phyloP scores from a whole-genome alignment of 2,113 vertebrate species.

The Coregonus clupeaformis region DNA sequence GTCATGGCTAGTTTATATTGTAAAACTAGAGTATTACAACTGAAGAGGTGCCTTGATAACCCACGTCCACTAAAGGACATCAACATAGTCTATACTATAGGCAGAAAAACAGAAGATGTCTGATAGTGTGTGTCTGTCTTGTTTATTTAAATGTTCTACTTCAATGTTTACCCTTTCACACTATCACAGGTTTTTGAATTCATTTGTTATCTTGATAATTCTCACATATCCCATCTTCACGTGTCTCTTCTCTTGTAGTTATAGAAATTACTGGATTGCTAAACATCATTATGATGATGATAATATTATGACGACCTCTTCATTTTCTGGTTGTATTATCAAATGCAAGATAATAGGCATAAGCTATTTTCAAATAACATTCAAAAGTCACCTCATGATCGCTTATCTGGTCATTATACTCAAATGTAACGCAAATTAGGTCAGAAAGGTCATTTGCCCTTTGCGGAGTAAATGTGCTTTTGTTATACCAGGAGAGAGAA shows the following conservation, averaged over 20 bases:
- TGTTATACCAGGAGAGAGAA: conserved; percentile 38
- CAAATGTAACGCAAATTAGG: conserved; percentile 48
- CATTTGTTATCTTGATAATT: conserved; percentile 27
- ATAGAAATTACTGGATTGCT: conserved; percentile 36
- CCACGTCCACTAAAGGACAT: conserved; percentile 52
- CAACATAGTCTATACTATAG: conserved; percentile 34
- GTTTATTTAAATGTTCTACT: conserved; percentile 26
- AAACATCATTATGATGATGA: conserved; percentile 35
- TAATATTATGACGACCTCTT: conserved; percentile 19
- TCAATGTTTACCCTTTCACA: conserved; percentile 50
- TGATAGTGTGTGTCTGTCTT: neutral
- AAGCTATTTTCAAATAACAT: conserved; percentile 52
- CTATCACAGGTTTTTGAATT: conserved; percentile 25
- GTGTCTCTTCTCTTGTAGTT: conserved; percentile 9
- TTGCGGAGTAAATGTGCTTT: conserved; percentile 42
- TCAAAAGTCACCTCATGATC: conserved; percentile 50
- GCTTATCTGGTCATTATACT: conserved; percentile 45
- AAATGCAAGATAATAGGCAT: conserved; percentile 46
- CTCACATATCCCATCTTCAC: neutral
- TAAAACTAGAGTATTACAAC: conserved; percentile 45
- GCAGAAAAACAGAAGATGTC: conserved; percentile 41
- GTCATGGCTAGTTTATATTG: conserved; percentile 45
- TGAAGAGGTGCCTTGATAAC: conserved; percentile 72
- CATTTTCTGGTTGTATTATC: conserved; percentile 35
- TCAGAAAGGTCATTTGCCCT: conserved; percentile 44